A percentile compares a stretch with the other conserved stretches of the same genome.
Conservation (phyloP, 2,113 vertebrate genomes). For the Columba livia region DNA sequence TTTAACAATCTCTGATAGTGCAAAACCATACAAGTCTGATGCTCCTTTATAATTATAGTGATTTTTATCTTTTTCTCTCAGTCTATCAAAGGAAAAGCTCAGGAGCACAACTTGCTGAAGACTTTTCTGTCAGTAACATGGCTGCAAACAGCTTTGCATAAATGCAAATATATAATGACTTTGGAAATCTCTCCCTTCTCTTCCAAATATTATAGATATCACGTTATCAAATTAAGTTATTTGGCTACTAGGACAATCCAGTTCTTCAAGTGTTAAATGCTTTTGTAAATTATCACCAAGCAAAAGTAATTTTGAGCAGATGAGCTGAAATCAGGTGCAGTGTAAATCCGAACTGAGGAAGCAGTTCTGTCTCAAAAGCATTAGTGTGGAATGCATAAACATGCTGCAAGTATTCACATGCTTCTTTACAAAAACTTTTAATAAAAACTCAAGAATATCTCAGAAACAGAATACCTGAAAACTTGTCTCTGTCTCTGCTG, state of each 20-base stretch:
- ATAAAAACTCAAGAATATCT: neutral
- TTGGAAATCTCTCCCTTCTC: neutral
- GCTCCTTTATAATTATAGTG: neutral
- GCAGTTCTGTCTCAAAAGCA: neutral
- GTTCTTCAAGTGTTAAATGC: neutral
- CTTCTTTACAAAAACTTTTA: neutral
- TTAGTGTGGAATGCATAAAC: fast-evolving
- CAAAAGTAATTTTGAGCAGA: neutral
- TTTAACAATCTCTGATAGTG: neutral
- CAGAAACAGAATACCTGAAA: conserved; percentile 65
- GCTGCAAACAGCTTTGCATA: neutral
- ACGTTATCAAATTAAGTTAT: neutral
- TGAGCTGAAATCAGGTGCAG: neutral
- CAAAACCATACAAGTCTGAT: neutral
- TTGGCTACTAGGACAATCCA: neutral
- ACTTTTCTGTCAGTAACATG: neutral
- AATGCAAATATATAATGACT: neutral
- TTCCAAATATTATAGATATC: neutral
- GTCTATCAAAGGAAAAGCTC: neutral
- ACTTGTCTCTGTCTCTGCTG: conserved; percentile 23
- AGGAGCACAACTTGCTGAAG: neutral
- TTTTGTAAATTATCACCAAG: neutral
- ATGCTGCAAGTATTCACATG: neutral
- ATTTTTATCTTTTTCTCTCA: neutral
- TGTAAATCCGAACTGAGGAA: neutral